Evolutionary conservation across 1,140 invertebrate species (phyloP).

Genomic region (Globodera rostochiensis): DNA sequence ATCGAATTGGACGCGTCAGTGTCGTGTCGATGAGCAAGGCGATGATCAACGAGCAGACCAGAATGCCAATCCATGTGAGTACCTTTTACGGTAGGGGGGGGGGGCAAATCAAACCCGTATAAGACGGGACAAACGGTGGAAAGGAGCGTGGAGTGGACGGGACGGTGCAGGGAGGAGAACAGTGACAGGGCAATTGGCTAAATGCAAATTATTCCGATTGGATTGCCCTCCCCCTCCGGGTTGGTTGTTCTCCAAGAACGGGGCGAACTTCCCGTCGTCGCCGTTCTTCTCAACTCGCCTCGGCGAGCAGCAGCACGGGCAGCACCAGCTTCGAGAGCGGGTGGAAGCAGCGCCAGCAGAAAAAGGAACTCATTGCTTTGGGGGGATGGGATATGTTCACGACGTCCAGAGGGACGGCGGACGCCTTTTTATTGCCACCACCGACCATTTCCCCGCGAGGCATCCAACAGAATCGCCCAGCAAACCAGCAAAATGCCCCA

Average conservation of each 20-base stretch:
- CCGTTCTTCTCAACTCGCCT: not conserved
- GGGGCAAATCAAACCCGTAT: not conserved
- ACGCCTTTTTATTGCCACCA: conserved; percentile 8
- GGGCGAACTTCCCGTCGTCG: too few relatives aligned
- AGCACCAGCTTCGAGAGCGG: conserved; percentile 43
- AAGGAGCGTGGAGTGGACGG: conserved; percentile 40
- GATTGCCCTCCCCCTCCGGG: too few relatives aligned
- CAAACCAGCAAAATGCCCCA: conserved; percentile 43
- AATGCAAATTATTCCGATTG: too few relatives aligned
- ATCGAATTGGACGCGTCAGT: conserved; percentile 43
- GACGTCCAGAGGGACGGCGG: conserved; percentile 5
- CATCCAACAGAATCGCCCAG: conserved; percentile 33
- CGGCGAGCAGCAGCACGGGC: conserved; percentile 47
- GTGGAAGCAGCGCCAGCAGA: conserved; percentile 45
- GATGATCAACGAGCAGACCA: conserved; percentile 45
- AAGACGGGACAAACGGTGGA: conserved; percentile 36
- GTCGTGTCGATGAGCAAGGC: conserved; percentile 44
- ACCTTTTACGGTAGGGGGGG: conserved; percentile 33
- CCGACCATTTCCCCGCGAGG: conserved; percentile 41
- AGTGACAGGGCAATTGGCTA: conserved; percentile 45
- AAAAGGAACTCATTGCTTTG: conserved; percentile 39
- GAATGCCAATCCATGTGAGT: conserved; percentile 46
- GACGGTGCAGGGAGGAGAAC: conserved; percentile 48
- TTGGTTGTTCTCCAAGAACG: too few relatives aligned
- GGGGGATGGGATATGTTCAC: too few relatives aligned